Evolutionary conservation across 2,797 vertebrate genomes (phyloP).

Genomic region (Philypnodon macrostomus): DNA sequence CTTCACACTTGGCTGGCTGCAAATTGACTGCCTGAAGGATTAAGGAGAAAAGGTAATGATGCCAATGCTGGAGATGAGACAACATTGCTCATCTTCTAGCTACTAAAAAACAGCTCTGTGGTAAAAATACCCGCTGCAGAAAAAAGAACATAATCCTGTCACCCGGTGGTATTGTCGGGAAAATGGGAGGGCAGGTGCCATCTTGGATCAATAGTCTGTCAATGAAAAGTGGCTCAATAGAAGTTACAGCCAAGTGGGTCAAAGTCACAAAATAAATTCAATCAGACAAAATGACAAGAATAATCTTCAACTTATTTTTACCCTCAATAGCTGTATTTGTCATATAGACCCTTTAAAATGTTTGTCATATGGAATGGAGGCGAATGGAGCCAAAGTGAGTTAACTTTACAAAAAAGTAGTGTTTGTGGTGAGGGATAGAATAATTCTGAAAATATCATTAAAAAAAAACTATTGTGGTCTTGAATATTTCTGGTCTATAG

Average conservation of each 20-base stretch:
- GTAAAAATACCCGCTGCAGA: slow-evolving; percentile 41
- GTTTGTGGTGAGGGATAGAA: too few relatives aligned
- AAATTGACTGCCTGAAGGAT: slow-evolving; percentile 85
- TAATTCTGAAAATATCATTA: too few relatives aligned
- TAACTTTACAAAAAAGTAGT: too few relatives aligned
- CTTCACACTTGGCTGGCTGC: slow-evolving; percentile 77
- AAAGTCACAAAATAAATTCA: slow-evolving; percentile 25
- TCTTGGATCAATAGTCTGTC: slow-evolving; percentile 47
- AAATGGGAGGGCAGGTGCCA: slow-evolving; percentile 35
- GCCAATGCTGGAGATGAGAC: slow-evolving; percentile 72
- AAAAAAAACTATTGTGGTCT: too few relatives aligned
- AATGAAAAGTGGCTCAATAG: slow-evolving; percentile 21
- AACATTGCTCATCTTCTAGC: slow-evolving; percentile 75
- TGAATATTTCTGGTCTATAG: too few relatives aligned
- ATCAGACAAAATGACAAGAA: slow-evolving; percentile 10
- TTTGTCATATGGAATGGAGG: too few relatives aligned
- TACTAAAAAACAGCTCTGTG: slow-evolving; percentile 29
- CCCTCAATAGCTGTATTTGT: too few relatives aligned
- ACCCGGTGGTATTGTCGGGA: slow-evolving; percentile 39
- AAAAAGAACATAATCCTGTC: slow-evolving; percentile 60
- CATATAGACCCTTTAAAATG: too few relatives aligned
- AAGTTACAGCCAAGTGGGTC: slow-evolving; percentile 18
- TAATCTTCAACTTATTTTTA: not conserved
- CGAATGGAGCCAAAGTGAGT: too few relatives aligned
- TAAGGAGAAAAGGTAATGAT: slow-evolving; percentile 76